A percentile compares a stretch with the other conserved stretches of the same genome.
Conservation (phyloP, 2,797 vertebrate genomes). For the Clarias pachynema region DNA sequence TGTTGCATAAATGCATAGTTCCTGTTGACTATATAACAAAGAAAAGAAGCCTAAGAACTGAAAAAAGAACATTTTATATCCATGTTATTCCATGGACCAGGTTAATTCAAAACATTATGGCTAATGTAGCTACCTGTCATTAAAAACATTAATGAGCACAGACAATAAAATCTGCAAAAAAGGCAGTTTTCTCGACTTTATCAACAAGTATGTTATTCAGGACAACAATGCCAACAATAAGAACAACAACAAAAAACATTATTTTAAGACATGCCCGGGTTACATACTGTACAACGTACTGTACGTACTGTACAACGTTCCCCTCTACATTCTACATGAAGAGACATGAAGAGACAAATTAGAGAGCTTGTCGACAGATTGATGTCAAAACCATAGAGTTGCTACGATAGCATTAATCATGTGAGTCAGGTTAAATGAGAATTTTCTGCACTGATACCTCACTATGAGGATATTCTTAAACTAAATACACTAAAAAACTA, state of each 20-base stretch:
- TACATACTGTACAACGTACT: too few species aligned
- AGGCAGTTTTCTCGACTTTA: background rate
- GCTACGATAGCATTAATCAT: background rate
- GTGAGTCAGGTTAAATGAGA: slow-evolving; percentile 1
- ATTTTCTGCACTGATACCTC: slow-evolving; percentile 6
- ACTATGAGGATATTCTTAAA: slow-evolving; percentile 4
- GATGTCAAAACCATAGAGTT: slow-evolving; percentile 4
- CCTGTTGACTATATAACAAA: background rate
- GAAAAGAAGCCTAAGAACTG: background rate
- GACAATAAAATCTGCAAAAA: background rate
- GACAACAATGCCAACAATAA: too few species aligned
- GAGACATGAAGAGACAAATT: slow-evolving; percentile 18
- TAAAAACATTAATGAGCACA: background rate
- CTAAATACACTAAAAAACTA: too few species aligned
- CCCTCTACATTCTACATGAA: background rate
- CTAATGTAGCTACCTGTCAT: background rate
- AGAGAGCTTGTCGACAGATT: slow-evolving; percentile 16
- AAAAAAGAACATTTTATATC: background rate
- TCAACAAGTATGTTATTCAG: background rate
- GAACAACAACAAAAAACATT: background rate
- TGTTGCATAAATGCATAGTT: background rate
- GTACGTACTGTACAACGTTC: background rate
- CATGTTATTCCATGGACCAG: background rate
- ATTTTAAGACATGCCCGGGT: background rate
- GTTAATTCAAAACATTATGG: background rate